Base-by-base conservation (phyloP, 2,888 invertebrate genomes). In the Elmis aenea region DNA sequence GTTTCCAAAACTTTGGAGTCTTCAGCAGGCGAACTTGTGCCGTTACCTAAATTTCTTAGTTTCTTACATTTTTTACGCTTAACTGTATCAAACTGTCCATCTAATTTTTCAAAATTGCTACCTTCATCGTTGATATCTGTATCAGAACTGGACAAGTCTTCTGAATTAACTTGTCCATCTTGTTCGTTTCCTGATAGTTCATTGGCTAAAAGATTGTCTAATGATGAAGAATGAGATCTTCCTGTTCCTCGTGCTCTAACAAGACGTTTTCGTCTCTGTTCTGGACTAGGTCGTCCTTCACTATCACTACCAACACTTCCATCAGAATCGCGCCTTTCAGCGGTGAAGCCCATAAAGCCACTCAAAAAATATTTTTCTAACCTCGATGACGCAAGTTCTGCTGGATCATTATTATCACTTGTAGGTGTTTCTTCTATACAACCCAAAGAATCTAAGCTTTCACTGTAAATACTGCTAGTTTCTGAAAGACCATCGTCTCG, bases 251-350 rank as follows among this genome's bases (percentile, higher is more conserved):
- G 74, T 3, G 89, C 86, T 8, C 89, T 75, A 1, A 89, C 88
- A 38, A 88, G 66, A 20, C 84, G 75, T 59, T 91, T 90, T 39
- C 88, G 73, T 5, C 89, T 70, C 61, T 90, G 89, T 59, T 89
- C 89, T 0, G 90, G 90, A 65, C 89, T 90, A 2, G 88, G 89
- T 50, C 81, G 77, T 1, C 90, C 90, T 61, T 91, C 91, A 58
- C 89, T 89, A 56, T 91, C 90, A 67, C 90, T 90, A 3, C 91
- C 91, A 0, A 91, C 91, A 57, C 89, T 89, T 2, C 88, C 90
- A 54, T 87, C 86, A 0, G 85, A 83, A 56, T 87, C 85, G 20
- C 84, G 75, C 39, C 84, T 74, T 52, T 84, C 84, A 28, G 80
- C 79, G 50, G 79, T 82, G 52, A 87, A 86, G 1, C 87, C 87